Percentiles rank a stretch among this genome's conserved stretches.
Conservation (phyloP, 2,797 vertebrate species). For the Acanthiza pusilla region DNA sequence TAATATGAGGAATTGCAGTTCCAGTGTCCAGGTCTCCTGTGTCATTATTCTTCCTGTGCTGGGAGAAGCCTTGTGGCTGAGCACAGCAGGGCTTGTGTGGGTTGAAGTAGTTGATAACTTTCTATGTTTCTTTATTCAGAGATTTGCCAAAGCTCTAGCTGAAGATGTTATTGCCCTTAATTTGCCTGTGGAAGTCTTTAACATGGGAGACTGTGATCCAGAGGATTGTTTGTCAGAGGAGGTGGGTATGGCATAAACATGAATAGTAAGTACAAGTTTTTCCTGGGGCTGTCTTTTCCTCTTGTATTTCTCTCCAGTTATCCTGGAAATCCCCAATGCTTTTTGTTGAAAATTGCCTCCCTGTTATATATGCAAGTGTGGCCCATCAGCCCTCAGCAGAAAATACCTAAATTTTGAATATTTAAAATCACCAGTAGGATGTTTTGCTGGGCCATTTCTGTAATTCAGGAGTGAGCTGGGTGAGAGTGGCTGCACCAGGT, state of each 20-base stretch:
- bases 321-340: neutral
- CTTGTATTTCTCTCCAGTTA: neutral
- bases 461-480: neutral
- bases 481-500: neutral
- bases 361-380: neutral
- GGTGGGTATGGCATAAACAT: slow-evolving; percentile 72
- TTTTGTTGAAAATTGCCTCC: neutral
- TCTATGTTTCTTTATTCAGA: slow-evolving; percentile 57
- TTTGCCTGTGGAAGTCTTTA: slow-evolving; percentile 76
- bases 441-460: neutral
- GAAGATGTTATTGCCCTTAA: slow-evolving; percentile 72
- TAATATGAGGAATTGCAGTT: neutral
- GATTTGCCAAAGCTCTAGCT: slow-evolving; percentile 82
- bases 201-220: slow-evolving; percentile 89
- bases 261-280: neutral
- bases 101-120: neutral
- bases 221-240: slow-evolving; percentile 87
- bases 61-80: neutral
- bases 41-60: neutral
- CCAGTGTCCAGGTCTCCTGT: neutral
- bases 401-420: neutral
- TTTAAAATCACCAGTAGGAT: neutral
- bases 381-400: neutral
- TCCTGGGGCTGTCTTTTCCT: neutral
- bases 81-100: neutral